A percentile compares a stretch with the other conserved stretches of the same genome.
Evolutionary conservation across 2,888 invertebrate genomes (phyloP).

Genomic region (Metalampra italica): DNA sequence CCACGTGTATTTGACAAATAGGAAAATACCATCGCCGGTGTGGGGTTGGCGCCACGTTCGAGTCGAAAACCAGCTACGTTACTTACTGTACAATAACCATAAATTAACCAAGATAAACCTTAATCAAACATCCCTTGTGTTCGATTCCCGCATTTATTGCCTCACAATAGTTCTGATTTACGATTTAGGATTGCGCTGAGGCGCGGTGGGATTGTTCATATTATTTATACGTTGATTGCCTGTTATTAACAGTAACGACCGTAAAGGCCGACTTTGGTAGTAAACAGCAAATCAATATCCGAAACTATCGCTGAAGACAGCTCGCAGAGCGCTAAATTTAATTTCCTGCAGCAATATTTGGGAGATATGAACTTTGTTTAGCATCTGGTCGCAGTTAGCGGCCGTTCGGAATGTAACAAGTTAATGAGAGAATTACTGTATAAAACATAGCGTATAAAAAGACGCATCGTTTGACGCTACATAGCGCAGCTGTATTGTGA

Average conservation of each 20-base stretch:
- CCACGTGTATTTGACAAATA: conserved; percentile 19
- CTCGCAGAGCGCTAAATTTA: conserved; percentile 24
- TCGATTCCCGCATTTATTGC: conserved; percentile 71
- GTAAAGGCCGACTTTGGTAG: conserved; percentile 1
- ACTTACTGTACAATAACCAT: conserved; percentile 48
- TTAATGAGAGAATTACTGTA: no score
- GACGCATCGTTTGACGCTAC: no score
- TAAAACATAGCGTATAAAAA: no score
- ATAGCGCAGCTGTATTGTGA: no score
- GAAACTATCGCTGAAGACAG: conserved; percentile 18
- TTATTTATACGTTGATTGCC: conserved; percentile 40
- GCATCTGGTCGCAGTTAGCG: neutral
- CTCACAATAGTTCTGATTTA: conserved; percentile 75
- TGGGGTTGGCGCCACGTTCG: neutral
- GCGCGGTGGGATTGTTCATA: conserved; percentile 49
- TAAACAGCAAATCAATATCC: conserved; percentile 15
- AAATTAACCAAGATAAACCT: conserved; percentile 74
- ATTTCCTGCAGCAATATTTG: conserved; percentile 30
- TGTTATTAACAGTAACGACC: conserved; percentile 6
- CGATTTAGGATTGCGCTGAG: conserved; percentile 52
- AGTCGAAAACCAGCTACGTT: neutral
- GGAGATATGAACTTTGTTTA: conserved; percentile 22
- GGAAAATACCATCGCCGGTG: conserved; percentile 11
- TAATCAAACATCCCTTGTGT: conserved; percentile 74
- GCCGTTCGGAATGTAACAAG: no score